These are phyloP conservation scores for Allobates femoralis DNA, from an alignment of 2,797 vertebrate genomes.

Conservation along the genomic window DNA sequence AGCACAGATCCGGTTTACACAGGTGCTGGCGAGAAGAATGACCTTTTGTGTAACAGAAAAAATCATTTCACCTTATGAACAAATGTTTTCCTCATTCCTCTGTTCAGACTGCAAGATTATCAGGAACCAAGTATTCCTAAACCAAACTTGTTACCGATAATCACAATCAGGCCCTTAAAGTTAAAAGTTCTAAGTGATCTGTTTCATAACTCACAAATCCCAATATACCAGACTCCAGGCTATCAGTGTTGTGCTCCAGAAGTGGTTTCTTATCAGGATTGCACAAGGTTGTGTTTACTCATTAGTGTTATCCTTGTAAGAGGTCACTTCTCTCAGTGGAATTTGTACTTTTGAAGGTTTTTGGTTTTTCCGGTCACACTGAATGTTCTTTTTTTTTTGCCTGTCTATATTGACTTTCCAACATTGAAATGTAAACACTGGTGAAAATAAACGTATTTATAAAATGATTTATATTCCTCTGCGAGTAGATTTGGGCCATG, in stretches of 20 bases:
- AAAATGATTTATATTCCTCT: no score
- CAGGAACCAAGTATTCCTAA: no score
- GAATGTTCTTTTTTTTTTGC: neutral
- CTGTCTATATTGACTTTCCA: neutral
- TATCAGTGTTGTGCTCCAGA: neutral
- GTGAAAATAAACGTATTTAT: neutral
- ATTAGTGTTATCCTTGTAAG: neutral
- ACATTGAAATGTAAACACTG: neutral
- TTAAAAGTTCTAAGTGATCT: no score
- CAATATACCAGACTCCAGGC: neutral
- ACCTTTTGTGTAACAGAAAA: no score
- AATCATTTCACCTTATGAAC: no score
- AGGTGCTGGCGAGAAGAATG: no score
- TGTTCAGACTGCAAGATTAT: no score
- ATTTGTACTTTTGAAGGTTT: constrained; percentile 21
- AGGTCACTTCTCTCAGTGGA: neutral
- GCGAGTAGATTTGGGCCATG: no score
- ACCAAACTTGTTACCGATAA: no score
- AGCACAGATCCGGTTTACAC: no score
- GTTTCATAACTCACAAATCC: neutral
- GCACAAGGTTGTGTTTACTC: neutral
- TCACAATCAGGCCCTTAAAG: no score
- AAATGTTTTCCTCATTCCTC: no score
- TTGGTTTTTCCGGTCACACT: neutral
- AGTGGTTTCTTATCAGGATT: neutral